Base-by-base conservation (phyloP, 1,140 invertebrate genomes). In the Bombus vancouverensis region DNA sequence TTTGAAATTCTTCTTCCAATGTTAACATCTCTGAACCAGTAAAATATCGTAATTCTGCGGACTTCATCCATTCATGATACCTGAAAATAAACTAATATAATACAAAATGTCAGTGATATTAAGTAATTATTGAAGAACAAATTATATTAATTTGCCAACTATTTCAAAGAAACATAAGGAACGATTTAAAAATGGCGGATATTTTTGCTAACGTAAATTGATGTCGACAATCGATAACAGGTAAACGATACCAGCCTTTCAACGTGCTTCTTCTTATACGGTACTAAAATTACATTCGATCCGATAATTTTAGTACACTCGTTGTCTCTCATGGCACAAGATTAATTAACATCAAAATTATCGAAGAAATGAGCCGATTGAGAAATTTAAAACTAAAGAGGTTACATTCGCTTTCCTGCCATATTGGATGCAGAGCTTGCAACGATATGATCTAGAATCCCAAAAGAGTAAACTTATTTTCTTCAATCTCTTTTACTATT, bases 41-140 rank as follows among this genome's bases (percentile, higher is more conserved):
- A 22, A 98, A 93, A 81, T 96, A 93, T 92, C 97, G 97, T 32
- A 99, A 95, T 94, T 98, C 97, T 91, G 96, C 94, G 77, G 97
- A 97, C 93, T 97, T 96, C 99, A 99, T 99, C 99, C 99, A 99
- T 88, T 96, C 93, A 93, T 99, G 98, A 95, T 99, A 99, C 91
- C 97, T 97, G 87, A 77, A 91, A 91, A 78, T 62, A 75, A 76
- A 81, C 3, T 2, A 47, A 44, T 28, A 53, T 78, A 28, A 76
- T 85, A 18, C 9, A 22, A 53, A 42, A 22, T 62, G 81, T 74
- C 10, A 9, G 32, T 34, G 68, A 53, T 59, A 28, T 39, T 53
- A 42, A 39, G 5, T 39, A 39, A 42, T 42, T 44, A 74, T 47
- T 22, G 4, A 73, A 42, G 15, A 44, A 42, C 4, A 39, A 71